Evolutionary conservation across 2,113 vertebrate species (phyloP), one percentile per base, ranked within the genome.

Genomic region (Trichechus manatus): DNA sequence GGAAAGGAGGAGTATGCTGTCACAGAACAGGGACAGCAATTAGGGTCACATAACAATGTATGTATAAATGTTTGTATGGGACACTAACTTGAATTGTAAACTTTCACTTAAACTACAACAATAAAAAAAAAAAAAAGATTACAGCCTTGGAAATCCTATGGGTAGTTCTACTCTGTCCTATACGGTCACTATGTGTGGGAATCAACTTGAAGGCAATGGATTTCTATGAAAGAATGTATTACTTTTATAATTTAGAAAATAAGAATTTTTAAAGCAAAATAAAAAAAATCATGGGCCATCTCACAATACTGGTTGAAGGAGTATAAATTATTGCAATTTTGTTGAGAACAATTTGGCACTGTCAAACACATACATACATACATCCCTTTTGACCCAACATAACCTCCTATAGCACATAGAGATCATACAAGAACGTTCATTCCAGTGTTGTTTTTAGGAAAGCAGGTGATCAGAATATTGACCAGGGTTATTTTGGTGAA

Each of bases 231-330:
- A 9, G 22, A 47, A 64, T 36, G 6, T n/a, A n/a, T 94, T 59
- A 23, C 15, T 90, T 90, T 84, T 31, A 47, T 47, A 66, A 56
- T 29, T 20, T n/a, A 94, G 70, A 66, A 85, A 85, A 61, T 53
- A 77, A 83, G 29, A 13, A 78, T 79, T 90, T 90, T 66, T 22
- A 44, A 94, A 83, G n/a, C 83, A 56, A 83, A 89, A 64, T 75
- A 70, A 75, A 74, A 31, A 39, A 29, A 66, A 42, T 78, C 31
- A 19, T 79, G 17, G 61, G 10, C 39, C 29, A 70, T 90, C 33
- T 85, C 44, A 79, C 9, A 68, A 85, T 9, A 77, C 17, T 70
- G n/a, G 89, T 85, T 90, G 25, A 17, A 36, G 72, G 6, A 85
- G 11, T 47, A 36, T 63, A 74, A 50, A 39, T 63, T 63, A 29